A percentile compares a stretch with the other conserved stretches of the same genome.
Conservation (phyloP, 2,888 invertebrate genomes). For the Phymatocera aterrima region DNA sequence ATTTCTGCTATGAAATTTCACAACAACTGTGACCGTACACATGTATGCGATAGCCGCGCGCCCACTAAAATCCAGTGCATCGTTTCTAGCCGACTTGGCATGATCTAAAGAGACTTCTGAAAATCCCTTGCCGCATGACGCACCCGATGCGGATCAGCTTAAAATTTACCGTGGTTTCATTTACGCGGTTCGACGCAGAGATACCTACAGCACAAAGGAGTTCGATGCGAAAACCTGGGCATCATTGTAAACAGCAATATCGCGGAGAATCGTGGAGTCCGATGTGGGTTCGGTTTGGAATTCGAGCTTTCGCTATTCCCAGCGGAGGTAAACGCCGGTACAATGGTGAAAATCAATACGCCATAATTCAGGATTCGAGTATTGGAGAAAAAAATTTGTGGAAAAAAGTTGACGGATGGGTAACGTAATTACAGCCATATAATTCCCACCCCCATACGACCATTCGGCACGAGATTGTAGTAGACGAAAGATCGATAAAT, state of each 20-base stretch:
- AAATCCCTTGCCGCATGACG: too few species aligned
- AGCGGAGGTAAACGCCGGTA: neutral
- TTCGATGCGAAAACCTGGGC: neutral
- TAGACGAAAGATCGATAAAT: constrained; percentile 15
- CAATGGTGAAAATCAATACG: constrained; percentile 15
- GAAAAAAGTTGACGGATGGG: neutral
- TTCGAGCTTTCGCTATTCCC: neutral
- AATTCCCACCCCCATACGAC: neutral
- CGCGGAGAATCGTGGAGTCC: too few species aligned
- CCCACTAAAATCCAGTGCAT: too few species aligned
- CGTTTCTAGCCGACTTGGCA: too few species aligned
- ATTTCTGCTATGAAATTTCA: too few species aligned
- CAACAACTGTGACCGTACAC: too few species aligned
- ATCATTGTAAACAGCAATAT: neutral
- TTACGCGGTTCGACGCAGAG: too few species aligned
- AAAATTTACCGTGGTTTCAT: too few species aligned
- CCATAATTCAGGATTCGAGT: neutral
- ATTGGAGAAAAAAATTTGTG: neutral
- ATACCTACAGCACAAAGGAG: too few species aligned
- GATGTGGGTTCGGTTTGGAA: neutral
- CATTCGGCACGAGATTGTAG: neutral
- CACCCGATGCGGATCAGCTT: too few species aligned
- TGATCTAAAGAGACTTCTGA: too few species aligned
- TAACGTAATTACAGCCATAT: constrained; percentile 15
- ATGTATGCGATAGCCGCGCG: too few species aligned